phyloP scores from a whole-genome alignment of 1,140 invertebrate genomes.

The Dolichoris vasculosae region DNA sequence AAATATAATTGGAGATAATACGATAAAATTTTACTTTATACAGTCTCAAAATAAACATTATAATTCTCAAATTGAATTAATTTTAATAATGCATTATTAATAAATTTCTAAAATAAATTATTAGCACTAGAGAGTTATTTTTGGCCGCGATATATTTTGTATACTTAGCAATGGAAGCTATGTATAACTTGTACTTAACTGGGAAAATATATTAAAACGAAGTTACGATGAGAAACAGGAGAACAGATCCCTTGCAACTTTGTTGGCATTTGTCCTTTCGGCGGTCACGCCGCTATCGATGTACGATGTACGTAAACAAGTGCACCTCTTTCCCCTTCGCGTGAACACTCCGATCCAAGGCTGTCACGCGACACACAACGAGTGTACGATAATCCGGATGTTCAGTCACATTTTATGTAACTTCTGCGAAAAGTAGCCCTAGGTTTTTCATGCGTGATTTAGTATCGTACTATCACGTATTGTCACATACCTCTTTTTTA shows the following conservation, averaged over 20 bases:
- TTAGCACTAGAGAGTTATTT: background rate
- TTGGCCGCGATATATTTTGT: too few species aligned
- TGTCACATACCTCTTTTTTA: background rate
- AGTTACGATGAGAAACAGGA: background rate
- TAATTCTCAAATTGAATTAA: too few species aligned
- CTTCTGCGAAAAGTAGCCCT: background rate
- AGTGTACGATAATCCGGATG: background rate
- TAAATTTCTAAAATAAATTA: background rate
- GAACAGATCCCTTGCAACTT: background rate
- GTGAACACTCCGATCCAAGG: background rate
- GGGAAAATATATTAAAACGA: background rate
- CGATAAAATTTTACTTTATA: too few species aligned
- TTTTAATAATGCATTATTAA: too few species aligned
- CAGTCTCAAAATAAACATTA: too few species aligned
- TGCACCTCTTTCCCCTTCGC: background rate
- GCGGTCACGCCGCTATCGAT: background rate
- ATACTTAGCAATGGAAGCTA: too few species aligned
- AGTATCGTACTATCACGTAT: background rate
- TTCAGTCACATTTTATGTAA: background rate
- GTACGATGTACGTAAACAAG: background rate
- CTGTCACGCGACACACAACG: slow-evolving; percentile 13
- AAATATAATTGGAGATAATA: too few species aligned
- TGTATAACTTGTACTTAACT: too few species aligned
- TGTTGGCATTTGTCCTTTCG: background rate
- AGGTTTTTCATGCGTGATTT: background rate